A percentile compares a stretch with the other conserved stretches of the same genome.
These are phyloP conservation scores for Tympanuchus pallidicinctus DNA, from an alignment of 2,113 vertebrate species.

Conservation along the genomic window DNA sequence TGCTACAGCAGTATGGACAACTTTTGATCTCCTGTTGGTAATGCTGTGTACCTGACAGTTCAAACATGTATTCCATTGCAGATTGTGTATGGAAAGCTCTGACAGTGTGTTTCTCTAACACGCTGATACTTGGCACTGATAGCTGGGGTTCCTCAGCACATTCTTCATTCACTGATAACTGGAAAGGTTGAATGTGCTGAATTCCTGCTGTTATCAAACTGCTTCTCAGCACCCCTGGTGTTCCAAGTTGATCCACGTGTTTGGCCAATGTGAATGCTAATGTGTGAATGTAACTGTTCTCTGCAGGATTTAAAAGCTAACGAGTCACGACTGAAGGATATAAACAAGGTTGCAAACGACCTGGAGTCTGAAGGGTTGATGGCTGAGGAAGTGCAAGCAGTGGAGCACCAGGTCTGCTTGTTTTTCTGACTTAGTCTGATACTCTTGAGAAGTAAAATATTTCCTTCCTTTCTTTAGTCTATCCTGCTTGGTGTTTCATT, in stretches of 20 bases:
- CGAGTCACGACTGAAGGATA: slow-evolving; percentile 96
- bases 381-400: slow-evolving; percentile 92
- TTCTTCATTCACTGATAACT: neutral
- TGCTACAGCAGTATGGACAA: neutral
- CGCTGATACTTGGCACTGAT: neutral
- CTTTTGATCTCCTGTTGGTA: neutral
- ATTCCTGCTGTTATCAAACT: neutral
- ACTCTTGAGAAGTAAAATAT: neutral
- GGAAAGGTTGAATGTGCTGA: neutral
- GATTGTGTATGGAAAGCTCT: neutral
- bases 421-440: neutral
- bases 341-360: slow-evolving; percentile 96
- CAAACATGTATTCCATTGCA: neutral
- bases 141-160: neutral
- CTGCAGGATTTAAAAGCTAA: slow-evolving; percentile 95
- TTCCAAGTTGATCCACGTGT: accelerated
- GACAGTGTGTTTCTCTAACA: neutral
- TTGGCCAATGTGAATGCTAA: neutral
- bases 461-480: neutral
- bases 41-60: neutral
- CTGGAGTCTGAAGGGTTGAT: slow-evolving; percentile 97
- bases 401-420: slow-evolving; percentile 87
- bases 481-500: neutral
- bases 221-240: neutral
- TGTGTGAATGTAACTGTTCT: neutral